A percentile compares a stretch with the other conserved stretches of the same genome.
phyloP scores from a whole-genome alignment of 2,888 invertebrate genomes.

The Omphaloscelis lunosa region DNA sequence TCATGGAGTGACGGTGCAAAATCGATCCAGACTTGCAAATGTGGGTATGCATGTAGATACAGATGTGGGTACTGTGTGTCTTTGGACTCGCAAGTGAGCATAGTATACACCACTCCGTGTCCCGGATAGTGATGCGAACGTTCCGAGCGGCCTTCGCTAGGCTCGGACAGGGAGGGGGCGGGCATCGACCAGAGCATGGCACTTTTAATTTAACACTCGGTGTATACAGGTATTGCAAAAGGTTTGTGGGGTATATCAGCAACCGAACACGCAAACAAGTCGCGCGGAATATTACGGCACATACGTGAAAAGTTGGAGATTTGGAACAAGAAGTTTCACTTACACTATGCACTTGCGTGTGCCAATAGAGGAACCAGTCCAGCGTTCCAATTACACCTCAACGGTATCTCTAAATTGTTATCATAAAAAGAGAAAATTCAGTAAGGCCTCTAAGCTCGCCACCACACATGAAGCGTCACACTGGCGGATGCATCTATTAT shows the following conservation, averaged over 20 bases:
- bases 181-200: constrained; percentile 90
- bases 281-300: constrained; percentile 88
- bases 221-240: constrained; percentile 85
- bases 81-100: constrained; percentile 83
- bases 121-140: constrained; percentile 75
- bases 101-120: constrained; percentile 82
- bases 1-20: constrained; percentile 92
- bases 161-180: constrained; percentile 77
- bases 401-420: constrained; percentile 83
- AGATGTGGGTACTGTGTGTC: constrained; percentile 79
- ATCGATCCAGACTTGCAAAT: constrained; percentile 90
- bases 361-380: constrained; percentile 89
- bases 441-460: constrained; percentile 88
- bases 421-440: constrained; percentile 88
- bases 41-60: constrained; percentile 75
- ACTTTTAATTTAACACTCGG: constrained; percentile 87
- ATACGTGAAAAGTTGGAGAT: constrained; percentile 90
- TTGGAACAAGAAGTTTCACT: constrained; percentile 91
- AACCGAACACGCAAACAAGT: constrained; percentile 89
- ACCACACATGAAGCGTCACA: constrained; percentile 89
- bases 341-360: constrained; percentile 90
- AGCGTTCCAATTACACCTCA: constrained; percentile 85
- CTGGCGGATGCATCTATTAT: constrained; percentile 86
- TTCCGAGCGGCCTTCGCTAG: constrained; percentile 71
- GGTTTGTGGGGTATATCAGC: constrained; percentile 85